Conservation (phyloP, 2,888 invertebrate genomes). For the Pilophorus perplexus region DNA sequence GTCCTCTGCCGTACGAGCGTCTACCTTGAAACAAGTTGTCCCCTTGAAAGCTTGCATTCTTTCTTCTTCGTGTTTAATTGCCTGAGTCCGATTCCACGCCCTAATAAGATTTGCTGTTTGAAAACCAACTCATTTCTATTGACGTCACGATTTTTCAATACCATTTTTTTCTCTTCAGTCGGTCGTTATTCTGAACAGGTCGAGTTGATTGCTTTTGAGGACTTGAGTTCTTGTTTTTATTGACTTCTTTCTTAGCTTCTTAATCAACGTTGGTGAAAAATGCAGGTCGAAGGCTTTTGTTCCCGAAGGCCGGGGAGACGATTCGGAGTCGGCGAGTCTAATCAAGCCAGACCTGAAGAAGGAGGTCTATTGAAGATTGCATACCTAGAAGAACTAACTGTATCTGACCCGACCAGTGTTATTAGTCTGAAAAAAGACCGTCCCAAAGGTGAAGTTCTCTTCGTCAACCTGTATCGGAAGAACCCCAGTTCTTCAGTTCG, state of each 20-base stretch:
- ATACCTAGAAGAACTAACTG: constrained; percentile 14
- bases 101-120: no score
- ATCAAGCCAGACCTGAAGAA: constrained; percentile 19
- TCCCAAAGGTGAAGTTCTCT: constrained; percentile 14
- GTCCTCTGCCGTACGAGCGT: no score
- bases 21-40: no score
- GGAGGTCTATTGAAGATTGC: constrained; percentile 29
- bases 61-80: no score
- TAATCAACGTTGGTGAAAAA: constrained; percentile 6
- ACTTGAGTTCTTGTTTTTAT: constrained; percentile 10
- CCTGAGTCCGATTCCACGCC: no score
- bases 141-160: no score
- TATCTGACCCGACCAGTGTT: constrained; percentile 30
- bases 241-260: neutral
- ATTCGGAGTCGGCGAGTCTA: constrained; percentile 6
- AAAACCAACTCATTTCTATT: no score
- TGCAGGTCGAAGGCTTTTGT: constrained; percentile 21
- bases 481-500: constrained; percentile 27
- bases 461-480: constrained; percentile 19
- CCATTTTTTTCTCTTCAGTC: no score
- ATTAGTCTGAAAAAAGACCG: constrained; percentile 25
- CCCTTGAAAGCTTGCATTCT: no score
- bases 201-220: neutral
- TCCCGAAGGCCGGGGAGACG: constrained; percentile 1
- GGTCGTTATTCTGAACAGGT: constrained; percentile 5